These are phyloP conservation scores for Hyles lineata DNA, from an alignment of 2,888 invertebrate species.

Conservation along the genomic window DNA sequence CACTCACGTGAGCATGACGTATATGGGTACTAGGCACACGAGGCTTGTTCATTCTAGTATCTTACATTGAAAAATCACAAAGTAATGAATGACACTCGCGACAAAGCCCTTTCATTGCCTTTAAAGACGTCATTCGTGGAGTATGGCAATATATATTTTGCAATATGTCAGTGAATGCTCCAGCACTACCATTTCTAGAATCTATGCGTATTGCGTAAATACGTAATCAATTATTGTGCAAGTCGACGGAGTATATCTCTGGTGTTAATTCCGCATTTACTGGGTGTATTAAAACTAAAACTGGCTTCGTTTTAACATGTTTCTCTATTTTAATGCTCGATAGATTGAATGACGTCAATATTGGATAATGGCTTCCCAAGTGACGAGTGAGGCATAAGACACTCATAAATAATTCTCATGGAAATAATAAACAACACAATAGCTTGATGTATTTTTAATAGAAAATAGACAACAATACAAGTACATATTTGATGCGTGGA, in stretches of 20 bases:
- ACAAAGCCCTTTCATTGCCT: slow-evolving; percentile 14
- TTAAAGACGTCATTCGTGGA: neutral
- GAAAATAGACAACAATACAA: neutral
- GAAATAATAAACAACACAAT: too few species aligned
- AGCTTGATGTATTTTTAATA: neutral
- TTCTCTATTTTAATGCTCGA: too few species aligned
- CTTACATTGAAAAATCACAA: neutral
- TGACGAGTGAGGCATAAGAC: too few species aligned
- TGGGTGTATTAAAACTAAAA: too few species aligned
- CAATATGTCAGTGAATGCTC: neutral
- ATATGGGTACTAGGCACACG: neutral
- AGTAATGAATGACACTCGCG: neutral
- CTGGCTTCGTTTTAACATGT: too few species aligned
- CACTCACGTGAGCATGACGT: slow-evolving; percentile 6
- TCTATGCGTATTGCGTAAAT: neutral
- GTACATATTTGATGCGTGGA: neutral
- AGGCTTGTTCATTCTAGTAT: neutral
- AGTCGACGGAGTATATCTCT: too few species aligned
- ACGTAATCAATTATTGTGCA: slow-evolving; percentile 1
- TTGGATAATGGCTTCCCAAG: too few species aligned
- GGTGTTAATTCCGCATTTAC: too few species aligned
- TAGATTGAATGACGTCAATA: too few species aligned
- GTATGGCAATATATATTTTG: neutral
- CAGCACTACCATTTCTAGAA: neutral
- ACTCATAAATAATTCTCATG: too few species aligned